Evolutionary conservation across 2,113 vertebrate genomes (phyloP).

Genomic region (Rhinopomastus cyanomelas): DNA sequence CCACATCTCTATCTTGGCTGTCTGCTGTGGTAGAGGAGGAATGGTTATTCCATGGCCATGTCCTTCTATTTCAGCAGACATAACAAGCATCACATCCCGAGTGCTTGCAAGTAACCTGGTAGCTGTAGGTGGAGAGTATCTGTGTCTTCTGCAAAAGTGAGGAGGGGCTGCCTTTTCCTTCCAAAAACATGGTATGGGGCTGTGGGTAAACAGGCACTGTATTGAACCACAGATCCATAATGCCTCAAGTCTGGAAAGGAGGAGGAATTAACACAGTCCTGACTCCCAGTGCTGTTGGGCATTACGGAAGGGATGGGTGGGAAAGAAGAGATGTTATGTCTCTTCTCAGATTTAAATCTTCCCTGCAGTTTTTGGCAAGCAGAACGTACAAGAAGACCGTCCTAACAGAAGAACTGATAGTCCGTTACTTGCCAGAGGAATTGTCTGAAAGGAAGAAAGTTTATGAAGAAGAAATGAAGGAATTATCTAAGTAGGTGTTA

Average conservation of each 20-base stretch:
- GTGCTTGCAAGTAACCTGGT: neutral
- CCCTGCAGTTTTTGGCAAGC: constrained; percentile 86
- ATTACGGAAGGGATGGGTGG: neutral
- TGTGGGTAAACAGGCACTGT: neutral
- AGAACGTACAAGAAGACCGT: constrained; percentile 88
- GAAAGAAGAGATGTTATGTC: neutral
- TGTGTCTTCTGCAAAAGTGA: neutral
- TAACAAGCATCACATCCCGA: fast-evolving
- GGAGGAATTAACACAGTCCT: neutral
- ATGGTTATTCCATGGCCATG: neutral
- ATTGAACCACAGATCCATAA: neutral
- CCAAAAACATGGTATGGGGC: neutral
- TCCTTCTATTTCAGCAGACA: neutral
- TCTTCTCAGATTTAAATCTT: neutral
- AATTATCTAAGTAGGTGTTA: constrained; percentile 86
- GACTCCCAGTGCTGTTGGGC: neutral
- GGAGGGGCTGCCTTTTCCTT: neutral
- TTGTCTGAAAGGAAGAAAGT: constrained; percentile 88
- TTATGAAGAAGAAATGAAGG: constrained; percentile 91
- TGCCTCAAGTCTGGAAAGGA: neutral
- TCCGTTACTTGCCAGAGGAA: constrained; percentile 85
- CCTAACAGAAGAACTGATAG: constrained; percentile 88
- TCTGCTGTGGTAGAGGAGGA: fast-evolving
- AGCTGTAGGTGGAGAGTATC: neutral
- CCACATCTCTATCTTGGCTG: neutral